Percentiles rank a stretch among this genome's conserved stretches.
phyloP scores from a whole-genome alignment of 1,140 invertebrate genomes.

The Caenorhabditis tropicalis region DNA sequence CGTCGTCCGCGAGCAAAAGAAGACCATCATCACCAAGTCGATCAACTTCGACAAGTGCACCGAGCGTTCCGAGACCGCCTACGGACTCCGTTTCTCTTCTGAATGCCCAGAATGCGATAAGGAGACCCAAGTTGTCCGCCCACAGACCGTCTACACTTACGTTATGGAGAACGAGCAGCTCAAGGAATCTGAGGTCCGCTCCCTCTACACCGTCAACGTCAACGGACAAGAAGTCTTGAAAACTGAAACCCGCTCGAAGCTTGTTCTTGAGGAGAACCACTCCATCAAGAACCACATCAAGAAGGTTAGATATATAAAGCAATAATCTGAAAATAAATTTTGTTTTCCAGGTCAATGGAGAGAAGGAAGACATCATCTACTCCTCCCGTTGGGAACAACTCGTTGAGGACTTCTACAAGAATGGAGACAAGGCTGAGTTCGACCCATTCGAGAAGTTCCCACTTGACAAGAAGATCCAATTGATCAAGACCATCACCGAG shows the following conservation, averaged over 20 bases:
- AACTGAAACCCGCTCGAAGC: constrained; percentile 21
- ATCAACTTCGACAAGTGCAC: constrained; percentile 68
- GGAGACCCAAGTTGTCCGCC: constrained; percentile 4
- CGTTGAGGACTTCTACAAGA: constrained; percentile 56
- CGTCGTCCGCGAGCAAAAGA: constrained; percentile 36
- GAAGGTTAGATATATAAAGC: background rate
- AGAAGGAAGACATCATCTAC: constrained; percentile 48
- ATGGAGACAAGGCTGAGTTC: constrained; percentile 51
- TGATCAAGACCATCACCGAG: constrained; percentile 52
- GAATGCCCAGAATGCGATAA: constrained; percentile 41
- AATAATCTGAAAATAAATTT: background rate
- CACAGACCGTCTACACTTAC: constrained; percentile 44
- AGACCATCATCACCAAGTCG: constrained; percentile 63
- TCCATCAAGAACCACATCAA: constrained; percentile 69
- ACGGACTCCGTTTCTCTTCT: constrained; percentile 55
- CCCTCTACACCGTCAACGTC: constrained; percentile 46
- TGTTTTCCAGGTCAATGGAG: background rate
- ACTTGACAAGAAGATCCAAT: constrained; percentile 47
- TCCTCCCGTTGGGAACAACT: constrained; percentile 46
- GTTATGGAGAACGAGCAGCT: constrained; percentile 40
- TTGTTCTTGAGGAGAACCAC: constrained; percentile 34
- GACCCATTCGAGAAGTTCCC: constrained; percentile 46
- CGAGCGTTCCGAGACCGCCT: constrained; percentile 55
- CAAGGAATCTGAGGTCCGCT: constrained; percentile 28
- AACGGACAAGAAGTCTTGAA: constrained; percentile 45